phyloP scores from a whole-genome alignment of 2,797 vertebrate genomes.

The Tangara arthus region DNA sequence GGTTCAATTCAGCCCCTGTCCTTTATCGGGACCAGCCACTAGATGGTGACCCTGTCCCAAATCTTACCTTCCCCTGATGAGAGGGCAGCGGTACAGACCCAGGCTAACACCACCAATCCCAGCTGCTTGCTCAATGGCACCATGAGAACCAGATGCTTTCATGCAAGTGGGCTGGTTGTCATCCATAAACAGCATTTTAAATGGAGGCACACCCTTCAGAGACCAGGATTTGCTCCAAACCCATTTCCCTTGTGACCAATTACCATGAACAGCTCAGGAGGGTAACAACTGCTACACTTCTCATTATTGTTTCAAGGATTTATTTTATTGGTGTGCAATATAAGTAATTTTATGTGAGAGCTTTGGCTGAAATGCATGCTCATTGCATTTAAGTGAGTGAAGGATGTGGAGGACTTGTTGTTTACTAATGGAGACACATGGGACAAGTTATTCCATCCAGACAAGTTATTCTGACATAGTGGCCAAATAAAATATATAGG shows the following conservation, averaged over 20 bases:
- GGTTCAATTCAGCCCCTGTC: neutral
- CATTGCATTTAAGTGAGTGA: neutral
- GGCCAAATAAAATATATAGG: neutral
- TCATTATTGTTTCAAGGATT: slow-evolving; percentile 19
- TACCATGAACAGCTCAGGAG: neutral
- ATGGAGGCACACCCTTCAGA: neutral
- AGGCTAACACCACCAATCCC: neutral
- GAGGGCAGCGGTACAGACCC: neutral
- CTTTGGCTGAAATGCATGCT: neutral
- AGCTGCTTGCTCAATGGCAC: neutral
- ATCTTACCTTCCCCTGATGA: neutral
- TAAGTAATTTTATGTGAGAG: neutral
- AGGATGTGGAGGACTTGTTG: neutral
- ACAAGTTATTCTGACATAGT: neutral
- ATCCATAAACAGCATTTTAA: neutral
- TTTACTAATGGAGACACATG: neutral
- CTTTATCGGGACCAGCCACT: neutral
- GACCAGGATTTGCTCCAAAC: slow-evolving; percentile 16
- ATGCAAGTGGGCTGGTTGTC: neutral
- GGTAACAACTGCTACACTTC: neutral
- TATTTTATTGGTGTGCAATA: neutral
- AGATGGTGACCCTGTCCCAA: slow-evolving; percentile 40
- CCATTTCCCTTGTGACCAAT: neutral
- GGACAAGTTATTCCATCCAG: neutral
- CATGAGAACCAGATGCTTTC: slow-evolving; percentile 8